Percentiles rank a stretch among this genome's conserved stretches.
phyloP scores from a whole-genome alignment of 2,797 vertebrate species.

The Meriones psammophilus region DNA sequence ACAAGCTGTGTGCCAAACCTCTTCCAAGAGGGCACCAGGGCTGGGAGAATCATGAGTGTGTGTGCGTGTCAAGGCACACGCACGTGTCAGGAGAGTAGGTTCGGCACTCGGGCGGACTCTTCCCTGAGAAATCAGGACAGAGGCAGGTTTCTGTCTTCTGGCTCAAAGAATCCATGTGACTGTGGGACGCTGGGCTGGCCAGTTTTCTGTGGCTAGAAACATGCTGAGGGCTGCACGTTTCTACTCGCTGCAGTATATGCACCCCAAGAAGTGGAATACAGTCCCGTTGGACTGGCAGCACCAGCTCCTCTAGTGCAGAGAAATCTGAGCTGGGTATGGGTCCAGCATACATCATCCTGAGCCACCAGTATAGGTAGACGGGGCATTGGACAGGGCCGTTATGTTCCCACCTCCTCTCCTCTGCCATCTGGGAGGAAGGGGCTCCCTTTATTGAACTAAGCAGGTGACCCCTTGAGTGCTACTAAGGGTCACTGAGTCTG shows the following conservation, averaged over 20 bases:
- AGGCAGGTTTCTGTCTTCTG: background rate
- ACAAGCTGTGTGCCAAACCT: background rate
- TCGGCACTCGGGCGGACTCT: background rate
- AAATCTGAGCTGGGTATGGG: background rate
- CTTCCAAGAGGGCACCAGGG: background rate
- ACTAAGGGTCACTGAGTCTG: background rate
- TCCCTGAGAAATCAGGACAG: background rate
- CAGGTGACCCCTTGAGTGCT: background rate
- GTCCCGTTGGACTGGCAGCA: background rate
- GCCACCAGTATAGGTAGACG: background rate
- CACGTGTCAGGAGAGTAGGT: background rate
- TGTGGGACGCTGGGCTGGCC: background rate
- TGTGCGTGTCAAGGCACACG: fast-evolving
- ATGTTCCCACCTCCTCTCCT: background rate
- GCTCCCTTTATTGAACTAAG: background rate
- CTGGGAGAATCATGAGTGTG: background rate
- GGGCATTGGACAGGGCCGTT: background rate
- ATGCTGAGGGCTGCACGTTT: background rate
- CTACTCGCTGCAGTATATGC: background rate
- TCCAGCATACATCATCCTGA: background rate
- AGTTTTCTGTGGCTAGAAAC: background rate
- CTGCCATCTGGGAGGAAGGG: background rate
- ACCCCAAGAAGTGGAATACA: background rate
- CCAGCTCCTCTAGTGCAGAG: background rate
- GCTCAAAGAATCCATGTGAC: background rate